phyloP scores from a whole-genome alignment of 2,113 vertebrate species.

The Notarius lentiginosus region DNA sequence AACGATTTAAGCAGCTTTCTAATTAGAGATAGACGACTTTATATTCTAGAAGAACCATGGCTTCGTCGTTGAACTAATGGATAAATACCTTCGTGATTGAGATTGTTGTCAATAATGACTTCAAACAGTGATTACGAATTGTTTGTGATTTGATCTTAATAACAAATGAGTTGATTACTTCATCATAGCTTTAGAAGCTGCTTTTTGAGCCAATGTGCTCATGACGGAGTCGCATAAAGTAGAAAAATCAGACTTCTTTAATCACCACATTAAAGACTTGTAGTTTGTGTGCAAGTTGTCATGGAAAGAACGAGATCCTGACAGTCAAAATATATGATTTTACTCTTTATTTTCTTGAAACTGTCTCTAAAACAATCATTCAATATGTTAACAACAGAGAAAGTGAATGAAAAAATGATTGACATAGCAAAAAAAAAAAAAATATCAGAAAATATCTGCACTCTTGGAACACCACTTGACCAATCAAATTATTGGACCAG shows the following conservation, averaged over 20 bases:
- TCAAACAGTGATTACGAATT: background rate
- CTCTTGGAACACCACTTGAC: too few relatives aligned
- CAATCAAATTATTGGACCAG: too few relatives aligned
- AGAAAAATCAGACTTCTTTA: background rate
- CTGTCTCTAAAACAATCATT: background rate
- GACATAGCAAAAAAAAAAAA: too few relatives aligned
- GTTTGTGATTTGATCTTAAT: background rate
- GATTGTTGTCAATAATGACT: background rate
- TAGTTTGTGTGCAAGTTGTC: background rate
- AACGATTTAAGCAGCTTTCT: background rate
- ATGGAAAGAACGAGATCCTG: background rate
- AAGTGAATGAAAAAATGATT: background rate
- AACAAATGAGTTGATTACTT: background rate
- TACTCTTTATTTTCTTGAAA: too few relatives aligned
- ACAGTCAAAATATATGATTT: background rate
- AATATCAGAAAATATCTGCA: too few relatives aligned
- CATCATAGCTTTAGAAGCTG: background rate
- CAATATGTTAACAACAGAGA: background rate
- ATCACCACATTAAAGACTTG: background rate
- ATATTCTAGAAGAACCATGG: background rate
- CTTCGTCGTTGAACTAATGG: background rate
- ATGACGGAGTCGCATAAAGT: background rate
- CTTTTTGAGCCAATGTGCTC: background rate
- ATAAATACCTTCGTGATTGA: background rate
- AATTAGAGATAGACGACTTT: slow-evolving; percentile 1